phyloP scores from a whole-genome alignment of 2,888 invertebrate genomes.

The Apomyelois bistriatella region DNA sequence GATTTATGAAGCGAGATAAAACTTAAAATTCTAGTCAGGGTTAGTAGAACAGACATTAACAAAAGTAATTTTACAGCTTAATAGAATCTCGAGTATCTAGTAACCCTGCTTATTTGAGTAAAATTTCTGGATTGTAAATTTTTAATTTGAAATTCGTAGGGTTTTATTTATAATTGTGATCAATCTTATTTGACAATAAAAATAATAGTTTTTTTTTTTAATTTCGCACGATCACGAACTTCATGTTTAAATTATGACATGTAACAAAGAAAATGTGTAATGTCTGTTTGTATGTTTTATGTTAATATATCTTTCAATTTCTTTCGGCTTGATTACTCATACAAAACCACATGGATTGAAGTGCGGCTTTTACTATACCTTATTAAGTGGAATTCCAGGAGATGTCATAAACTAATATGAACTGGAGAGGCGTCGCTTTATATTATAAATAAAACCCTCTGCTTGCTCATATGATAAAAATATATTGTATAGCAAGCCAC shows the following conservation, averaged over 20 bases:
- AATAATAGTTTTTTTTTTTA: no score
- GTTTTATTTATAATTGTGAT: neutral
- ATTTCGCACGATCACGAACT: no score
- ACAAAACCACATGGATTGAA: no score
- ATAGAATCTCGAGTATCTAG: neutral
- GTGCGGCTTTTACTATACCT: no score
- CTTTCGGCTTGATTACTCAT: no score
- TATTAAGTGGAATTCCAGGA: no score
- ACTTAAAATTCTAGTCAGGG: constrained; percentile 6
- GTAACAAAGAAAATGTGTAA: no score
- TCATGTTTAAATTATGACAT: no score
- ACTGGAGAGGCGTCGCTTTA: no score
- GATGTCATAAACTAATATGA: no score
- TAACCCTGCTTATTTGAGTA: neutral
- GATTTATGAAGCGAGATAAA: constrained; percentile 42
- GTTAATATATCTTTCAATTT: no score
- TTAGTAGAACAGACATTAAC: constrained; percentile 6
- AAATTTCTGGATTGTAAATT: neutral
- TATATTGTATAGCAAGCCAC: constrained; percentile 31
- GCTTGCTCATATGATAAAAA: neutral
- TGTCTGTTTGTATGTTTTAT: no score
- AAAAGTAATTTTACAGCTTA: neutral
- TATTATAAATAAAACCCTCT: neutral
- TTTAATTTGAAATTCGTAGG: neutral
- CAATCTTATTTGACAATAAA: neutral